These are phyloP conservation scores for Mus spicilegus DNA, from an alignment of 2,113 vertebrate genomes.

Conservation along the genomic window DNA sequence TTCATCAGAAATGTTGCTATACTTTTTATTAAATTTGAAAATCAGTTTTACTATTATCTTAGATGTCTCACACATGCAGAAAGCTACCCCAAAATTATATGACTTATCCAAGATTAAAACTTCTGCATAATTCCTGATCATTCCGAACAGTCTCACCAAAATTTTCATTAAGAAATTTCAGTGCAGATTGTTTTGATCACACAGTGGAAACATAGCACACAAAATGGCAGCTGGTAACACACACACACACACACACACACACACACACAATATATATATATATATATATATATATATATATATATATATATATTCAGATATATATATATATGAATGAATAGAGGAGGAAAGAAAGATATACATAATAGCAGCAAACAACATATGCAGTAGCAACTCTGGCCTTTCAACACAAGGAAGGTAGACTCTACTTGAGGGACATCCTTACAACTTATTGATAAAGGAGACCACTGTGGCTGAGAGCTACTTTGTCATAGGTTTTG, in stretches of 20 bases:
- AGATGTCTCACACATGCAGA: neutral
- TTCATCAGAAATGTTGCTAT: neutral
- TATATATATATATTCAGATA: no score
- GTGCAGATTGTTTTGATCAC: neutral
- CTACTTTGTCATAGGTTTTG: neutral
- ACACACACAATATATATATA: neutral
- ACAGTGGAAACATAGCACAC: neutral
- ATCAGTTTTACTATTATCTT: conserved; percentile 7
- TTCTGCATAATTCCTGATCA: neutral
- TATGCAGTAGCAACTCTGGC: neutral
- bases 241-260: neutral
- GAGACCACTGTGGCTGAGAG: neutral
- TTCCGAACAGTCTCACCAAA: neutral
- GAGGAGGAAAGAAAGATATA: neutral
- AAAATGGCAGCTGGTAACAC: neutral
- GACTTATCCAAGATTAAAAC: neutral
- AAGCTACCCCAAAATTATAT: neutral
- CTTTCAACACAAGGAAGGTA: neutral
- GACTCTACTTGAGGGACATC: neutral
- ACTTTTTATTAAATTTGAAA: neutral
- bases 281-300: neutral
- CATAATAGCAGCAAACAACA: neutral
- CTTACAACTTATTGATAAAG: neutral
- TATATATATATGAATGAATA: neutral
- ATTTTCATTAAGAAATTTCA: conserved; percentile 2